Base-by-base conservation (phyloP, 1,140 invertebrate species). In the Acyrthosiphon pisum region DNA sequence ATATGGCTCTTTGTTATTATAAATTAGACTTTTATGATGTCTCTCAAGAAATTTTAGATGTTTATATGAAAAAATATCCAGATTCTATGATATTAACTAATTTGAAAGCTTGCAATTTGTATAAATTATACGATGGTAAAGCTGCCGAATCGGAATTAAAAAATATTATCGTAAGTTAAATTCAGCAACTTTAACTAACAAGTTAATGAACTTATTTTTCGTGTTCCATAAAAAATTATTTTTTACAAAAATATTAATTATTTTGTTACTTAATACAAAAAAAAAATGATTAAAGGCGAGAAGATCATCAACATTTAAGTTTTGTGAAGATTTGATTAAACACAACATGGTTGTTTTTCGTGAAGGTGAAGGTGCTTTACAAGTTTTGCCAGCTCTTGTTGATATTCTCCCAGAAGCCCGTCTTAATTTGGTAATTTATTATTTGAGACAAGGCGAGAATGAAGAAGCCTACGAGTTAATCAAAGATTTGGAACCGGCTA, bases 331-430 rank as follows among this genome's bases (percentile, higher is more conserved):
- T 96, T 96, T 99, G 50, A 97, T 99, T 44, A 97, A 97, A 90
- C 99, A 99, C 95, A 99, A 99, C 95, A 96, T 99, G 94, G 99
- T 99, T 44, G 99, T 99, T 23, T 99, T 99, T 95, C 96, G 98
- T 94, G 97, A 97, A 94, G 99, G 99, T 0, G 98, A 99, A 95
- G 98, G 98, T 23, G 98, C 99, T 9, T 95, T 99, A 53, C 97
- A 97, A 96, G 96, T 99, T 30, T 96, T 99, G 81, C 99, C 99
- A 1, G 97, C 97, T 50, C 95, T 99, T 35, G 97, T 99, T 7
- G 99, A 99, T 95, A 97, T 99, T 1, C 98, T 99, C 93, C 98
- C 99, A 22, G 99, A 99, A 96, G 99, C 99, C 11, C 96, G 99
- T 93, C 95, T 99, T 0, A 99, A 99, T 96, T 96, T 99, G 76